Base-by-base conservation (phyloP, 1,140 invertebrate species). In the Drosophila saltans region DNA sequence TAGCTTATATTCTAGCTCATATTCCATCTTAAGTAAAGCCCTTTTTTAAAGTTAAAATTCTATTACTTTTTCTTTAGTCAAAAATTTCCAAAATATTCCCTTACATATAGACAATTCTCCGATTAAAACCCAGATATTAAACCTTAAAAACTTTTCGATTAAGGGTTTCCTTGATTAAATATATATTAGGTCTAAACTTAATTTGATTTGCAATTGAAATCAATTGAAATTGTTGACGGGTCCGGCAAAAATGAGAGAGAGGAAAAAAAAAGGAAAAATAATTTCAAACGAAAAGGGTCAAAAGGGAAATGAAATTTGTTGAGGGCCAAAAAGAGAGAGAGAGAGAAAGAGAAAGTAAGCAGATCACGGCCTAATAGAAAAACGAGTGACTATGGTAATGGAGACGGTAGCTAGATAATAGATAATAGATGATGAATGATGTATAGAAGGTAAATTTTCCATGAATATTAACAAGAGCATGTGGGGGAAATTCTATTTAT, bases 201-300 rank as follows among this genome's bases (percentile, higher is more conserved):
- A 52, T 52, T 52, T 26, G 8, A 52, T 26, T 26, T 26, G 21
- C 45, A 67, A 80, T 48, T 61, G 41, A 59, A 72, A 72, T 69
- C 78, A 72, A 72, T 81, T 55, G 55, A 58, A 73, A 69, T 40
- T 41, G 26, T 24, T 45, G 9, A 26, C 24, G 45, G 45, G 45
- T 52, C 8, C 45, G 9, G 24, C 8, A 10, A 63, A 1, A 30
- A 61, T 16, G 41, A 28, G 59, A 41, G 4, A 30, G 28, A 3
- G 3, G 6, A 36, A 7, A 36, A 36, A 36, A 36, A 36, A 36
- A 36, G 33, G 33, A 36, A 36, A 36, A 36, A 36, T 6, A 6
- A 48, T 58, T 41, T 28, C 43, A 55, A 26, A 41, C 39, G 66
- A 66, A 74, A 80, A 66, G 69, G 69, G 62, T 70, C 45, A 41